These are phyloP conservation scores for Rhodophaea formosa DNA, from an alignment of 2,888 invertebrate genomes.

Conservation along the genomic window DNA sequence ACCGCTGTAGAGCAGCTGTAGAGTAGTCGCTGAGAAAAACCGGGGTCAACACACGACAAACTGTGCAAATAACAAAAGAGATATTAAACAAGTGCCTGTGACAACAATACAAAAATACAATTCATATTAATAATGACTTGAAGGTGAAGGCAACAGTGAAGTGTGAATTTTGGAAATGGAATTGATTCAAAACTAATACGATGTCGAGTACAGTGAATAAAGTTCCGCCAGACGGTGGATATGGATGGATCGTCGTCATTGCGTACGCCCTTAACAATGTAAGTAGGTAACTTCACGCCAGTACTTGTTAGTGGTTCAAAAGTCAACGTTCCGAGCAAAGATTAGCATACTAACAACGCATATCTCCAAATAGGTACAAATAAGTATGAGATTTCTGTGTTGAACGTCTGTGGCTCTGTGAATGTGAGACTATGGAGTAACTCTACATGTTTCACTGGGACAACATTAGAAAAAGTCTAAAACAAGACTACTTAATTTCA, in stretches of 20 bases:
- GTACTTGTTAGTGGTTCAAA: neutral
- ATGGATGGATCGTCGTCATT: conserved; percentile 83
- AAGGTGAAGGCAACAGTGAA: neutral
- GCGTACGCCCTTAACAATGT: conserved; percentile 83
- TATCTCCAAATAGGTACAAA: neutral
- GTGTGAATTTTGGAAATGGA: conserved; percentile 36
- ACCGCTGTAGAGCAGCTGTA: conserved; percentile 16
- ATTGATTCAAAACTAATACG: conserved; percentile 33
- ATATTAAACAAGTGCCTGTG: neutral
- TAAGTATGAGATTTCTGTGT: neutral
- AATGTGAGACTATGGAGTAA: too few relatives aligned
- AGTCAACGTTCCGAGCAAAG: neutral
- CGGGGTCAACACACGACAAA: conserved; percentile 9
- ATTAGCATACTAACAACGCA: neutral
- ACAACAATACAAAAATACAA: neutral
- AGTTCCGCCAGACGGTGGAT: conserved; percentile 84
- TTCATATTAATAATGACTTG: conserved; percentile 12
- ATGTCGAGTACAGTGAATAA: conserved; percentile 58
- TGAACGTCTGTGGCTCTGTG: too few relatives aligned
- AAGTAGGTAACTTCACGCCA: conserved; percentile 57
- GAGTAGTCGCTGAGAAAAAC: conserved; percentile 10
- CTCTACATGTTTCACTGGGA: too few relatives aligned
- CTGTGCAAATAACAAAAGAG: conserved; percentile 7
- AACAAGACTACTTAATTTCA: too few relatives aligned
- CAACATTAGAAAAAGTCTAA: too few relatives aligned